These are phyloP conservation scores for Montifringilla adamsi DNA, from an alignment of 2,113 vertebrate species.

Conservation along the genomic window DNA sequence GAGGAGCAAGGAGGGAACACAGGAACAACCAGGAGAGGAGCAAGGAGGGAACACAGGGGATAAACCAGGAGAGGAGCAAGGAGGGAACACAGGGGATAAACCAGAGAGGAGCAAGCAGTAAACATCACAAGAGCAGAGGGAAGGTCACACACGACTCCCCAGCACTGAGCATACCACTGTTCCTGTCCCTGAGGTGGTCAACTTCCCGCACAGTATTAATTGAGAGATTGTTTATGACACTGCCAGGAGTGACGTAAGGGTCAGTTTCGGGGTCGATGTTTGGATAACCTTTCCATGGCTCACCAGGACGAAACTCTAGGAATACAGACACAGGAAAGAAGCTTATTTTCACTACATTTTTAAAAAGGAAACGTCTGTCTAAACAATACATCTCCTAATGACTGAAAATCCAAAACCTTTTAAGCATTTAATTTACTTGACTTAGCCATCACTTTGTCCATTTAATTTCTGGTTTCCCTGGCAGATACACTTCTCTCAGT, in stretches of 20 bases:
- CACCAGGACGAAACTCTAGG: slow-evolving; percentile 97
- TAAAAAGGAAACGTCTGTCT: background rate
- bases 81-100: background rate
- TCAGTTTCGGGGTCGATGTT: slow-evolving; percentile 99
- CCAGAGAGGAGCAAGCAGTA: background rate
- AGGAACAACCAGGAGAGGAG: rapidly evolving
- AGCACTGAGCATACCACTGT: slow-evolving; percentile 82
- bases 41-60: too few relatives aligned
- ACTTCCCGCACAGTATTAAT: slow-evolving; percentile 99
- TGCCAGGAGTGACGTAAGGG: slow-evolving; percentile 99
- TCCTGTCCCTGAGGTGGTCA: slow-evolving; percentile 99
- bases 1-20: too few relatives aligned
- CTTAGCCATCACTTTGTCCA: background rate
- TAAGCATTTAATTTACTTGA: background rate
- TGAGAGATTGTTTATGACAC: slow-evolving; percentile 99
- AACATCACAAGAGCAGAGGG: background rate
- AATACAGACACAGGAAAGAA: background rate
- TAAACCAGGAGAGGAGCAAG: background rate
- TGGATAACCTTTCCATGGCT: slow-evolving; percentile 99
- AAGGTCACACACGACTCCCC: rapidly evolving
- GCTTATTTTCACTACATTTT: background rate
- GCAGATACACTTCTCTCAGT: background rate
- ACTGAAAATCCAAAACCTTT: background rate
- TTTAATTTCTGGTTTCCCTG: background rate
- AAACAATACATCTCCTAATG: background rate